Evolutionary conservation across 2,888 invertebrate species (phyloP), one percentile per base, ranked within the genome.

Genomic region (Colostygia pectinataria): DNA sequence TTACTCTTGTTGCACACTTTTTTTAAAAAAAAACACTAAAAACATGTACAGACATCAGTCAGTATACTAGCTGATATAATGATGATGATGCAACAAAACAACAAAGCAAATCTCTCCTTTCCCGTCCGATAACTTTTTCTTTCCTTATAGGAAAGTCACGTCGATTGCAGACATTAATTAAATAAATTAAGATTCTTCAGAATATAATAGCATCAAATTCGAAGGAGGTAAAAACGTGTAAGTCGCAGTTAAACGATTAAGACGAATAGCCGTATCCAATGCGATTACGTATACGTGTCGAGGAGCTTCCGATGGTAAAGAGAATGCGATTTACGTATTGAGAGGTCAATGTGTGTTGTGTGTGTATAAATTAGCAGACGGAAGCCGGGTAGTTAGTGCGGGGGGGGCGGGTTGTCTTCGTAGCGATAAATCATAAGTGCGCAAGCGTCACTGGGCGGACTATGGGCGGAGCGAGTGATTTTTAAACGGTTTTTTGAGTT

Each of bases 401-500:
- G 77, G 83, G 77, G 83, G 81, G 88, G 86, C 86, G 84, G 84
- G 83, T 78, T 87, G 88, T 85, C 87, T 80, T 77, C 78, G 77
- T 74, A 69, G 74, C 81, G 83, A 89, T 89, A 89, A 88, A 89
- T 89, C 89, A 89, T 89, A 89, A 85, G 88, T 84, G 86, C 80
- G 78, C 83, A 75, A 71, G 80, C 83, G 78, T 75, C 72, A 68
- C 74, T 80, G 87, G 88, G 85, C 88, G 87, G 81, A 77, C 74
- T 66, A 77, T 77, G 80, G 89, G 89, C 83, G 89, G 87, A 68
- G 89, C 89, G 79, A 88, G 74, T 83, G 80, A 86, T 81, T 88
- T 88, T 88, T 88, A 88, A 89, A 88, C 85, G 81, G 85, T 89
- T 89, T 89, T 89, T 89, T 88, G 85, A 86, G 83, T 80, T 75